These are phyloP conservation scores for Labrus mixtus DNA, from an alignment of 2,113 vertebrate genomes.

Conservation along the genomic window DNA sequence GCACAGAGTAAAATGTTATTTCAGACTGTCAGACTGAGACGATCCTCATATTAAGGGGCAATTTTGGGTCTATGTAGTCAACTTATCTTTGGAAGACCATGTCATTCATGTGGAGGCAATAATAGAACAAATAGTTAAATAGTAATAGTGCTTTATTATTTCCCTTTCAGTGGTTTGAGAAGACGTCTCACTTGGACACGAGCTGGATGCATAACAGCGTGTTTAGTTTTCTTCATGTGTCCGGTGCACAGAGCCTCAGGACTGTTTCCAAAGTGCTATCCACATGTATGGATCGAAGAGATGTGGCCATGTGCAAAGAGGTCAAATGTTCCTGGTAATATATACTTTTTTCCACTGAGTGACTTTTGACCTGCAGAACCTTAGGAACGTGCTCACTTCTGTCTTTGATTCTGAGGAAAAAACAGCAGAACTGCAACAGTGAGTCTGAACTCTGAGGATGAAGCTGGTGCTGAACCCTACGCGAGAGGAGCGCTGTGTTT, in stretches of 20 bases:
- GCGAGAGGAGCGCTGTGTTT: conserved; percentile 22
- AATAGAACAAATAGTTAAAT: no score
- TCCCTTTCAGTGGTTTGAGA: conserved; percentile 79
- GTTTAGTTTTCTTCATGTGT: conserved; percentile 37
- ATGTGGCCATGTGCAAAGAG: not conserved
- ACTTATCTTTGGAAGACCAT: not conserved
- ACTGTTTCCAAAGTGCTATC: conserved; percentile 27
- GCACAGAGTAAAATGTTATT: no score
- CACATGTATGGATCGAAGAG: conserved; percentile 10
- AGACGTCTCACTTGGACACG: conserved; percentile 22
- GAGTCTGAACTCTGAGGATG: conserved; percentile 32
- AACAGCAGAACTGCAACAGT: conserved; percentile 24
- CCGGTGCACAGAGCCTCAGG: conserved; percentile 28
- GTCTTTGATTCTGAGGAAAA: conserved; percentile 41
- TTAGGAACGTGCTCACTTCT: conserved; percentile 25
- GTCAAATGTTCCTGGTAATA: not conserved
- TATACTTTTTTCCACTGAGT: conserved; percentile 8
- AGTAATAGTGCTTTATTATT: not conserved
- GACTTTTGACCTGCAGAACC: conserved; percentile 31
- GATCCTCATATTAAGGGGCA: no score
- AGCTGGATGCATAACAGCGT: conserved; percentile 9
- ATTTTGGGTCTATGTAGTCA: not conserved
- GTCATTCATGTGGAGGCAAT: not conserved
- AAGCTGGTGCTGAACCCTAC: conserved; percentile 34
- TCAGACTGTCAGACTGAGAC: no score